These are phyloP conservation scores for roundworm (Caenorhabditis elegans) DNA, from an alignment of 1,140 invertebrate genomes.

Conservation along the genomic window DNA sequence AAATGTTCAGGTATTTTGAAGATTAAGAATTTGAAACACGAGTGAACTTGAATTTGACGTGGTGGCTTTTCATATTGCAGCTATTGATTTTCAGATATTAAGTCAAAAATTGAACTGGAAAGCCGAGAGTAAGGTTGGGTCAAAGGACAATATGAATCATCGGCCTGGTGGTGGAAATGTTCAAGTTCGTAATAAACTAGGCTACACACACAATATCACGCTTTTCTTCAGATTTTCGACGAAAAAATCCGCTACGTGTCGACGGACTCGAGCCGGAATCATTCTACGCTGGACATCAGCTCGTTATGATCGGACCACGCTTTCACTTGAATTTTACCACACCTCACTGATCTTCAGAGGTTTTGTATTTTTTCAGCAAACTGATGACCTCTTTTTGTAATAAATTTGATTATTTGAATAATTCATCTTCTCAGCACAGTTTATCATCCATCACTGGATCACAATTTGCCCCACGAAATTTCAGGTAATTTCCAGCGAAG, in stretches of 20 bases:
- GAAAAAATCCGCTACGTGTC: conserved; percentile 36
- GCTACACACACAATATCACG: neutral
- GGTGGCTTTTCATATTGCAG: neutral
- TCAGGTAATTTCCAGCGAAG: conserved; percentile 28
- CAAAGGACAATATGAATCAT: conserved; percentile 86
- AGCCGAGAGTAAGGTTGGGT: conserved; percentile 87
- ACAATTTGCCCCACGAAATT: too few species aligned
- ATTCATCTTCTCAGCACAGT: too few species aligned
- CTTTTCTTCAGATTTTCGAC: conserved; percentile 43
- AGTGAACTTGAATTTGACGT: too few species aligned
- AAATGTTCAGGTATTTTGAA: conserved; percentile 35
- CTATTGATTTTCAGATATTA: conserved; percentile 75
- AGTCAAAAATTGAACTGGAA: conserved; percentile 81
- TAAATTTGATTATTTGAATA: too few species aligned
- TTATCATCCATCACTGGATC: too few species aligned
- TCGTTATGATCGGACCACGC: neutral
- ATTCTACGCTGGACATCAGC: neutral
- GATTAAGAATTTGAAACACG: conserved; percentile 78
- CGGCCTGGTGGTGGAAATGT: conserved; percentile 82
- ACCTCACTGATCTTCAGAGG: neutral
- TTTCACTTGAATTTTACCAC: neutral
- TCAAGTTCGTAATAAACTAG: conserved; percentile 74
- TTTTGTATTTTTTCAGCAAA: neutral
- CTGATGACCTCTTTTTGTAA: neutral
- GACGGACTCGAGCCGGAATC: neutral